A percentile compares a stretch with the other conserved stretches of the same genome.
Conservation (phyloP, 2,113 vertebrate species). For the Caretta caretta region DNA sequence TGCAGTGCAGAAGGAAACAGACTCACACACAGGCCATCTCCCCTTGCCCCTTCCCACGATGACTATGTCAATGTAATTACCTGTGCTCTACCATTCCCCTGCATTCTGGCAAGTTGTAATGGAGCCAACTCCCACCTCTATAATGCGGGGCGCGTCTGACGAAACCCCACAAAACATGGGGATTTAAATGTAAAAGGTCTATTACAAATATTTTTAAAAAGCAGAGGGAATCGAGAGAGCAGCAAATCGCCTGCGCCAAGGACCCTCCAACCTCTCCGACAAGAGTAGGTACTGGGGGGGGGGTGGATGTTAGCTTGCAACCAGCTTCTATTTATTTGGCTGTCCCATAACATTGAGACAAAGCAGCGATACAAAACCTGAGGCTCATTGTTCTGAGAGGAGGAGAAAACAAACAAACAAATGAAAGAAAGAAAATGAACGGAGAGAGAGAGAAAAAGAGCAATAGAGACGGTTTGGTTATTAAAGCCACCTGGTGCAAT, state of each 20-base stretch:
- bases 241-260: neutral
- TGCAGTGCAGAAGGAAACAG: neutral
- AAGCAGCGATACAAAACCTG: slow-evolving; percentile 54
- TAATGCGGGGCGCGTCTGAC: neutral
- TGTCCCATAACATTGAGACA: neutral
- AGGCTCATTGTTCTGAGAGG: neutral
- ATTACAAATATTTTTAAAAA: neutral
- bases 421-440: slow-evolving; percentile 25
- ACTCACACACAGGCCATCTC: neutral
- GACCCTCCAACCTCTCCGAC: neutral
- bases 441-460: neutral
- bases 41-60: neutral
- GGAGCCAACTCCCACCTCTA: neutral
- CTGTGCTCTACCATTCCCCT: no score
- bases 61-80: neutral
- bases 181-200: neutral
- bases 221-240: neutral
- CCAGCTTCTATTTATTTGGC: neutral
- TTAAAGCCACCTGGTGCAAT: slow-evolving; percentile 13
- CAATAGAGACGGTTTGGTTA: slow-evolving; percentile 3
- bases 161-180: neutral
- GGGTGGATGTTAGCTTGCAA: neutral
- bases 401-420: neutral
- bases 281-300: rapidly evolving
- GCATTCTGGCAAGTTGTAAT: neutral